Base-by-base conservation (phyloP, 2,888 invertebrate species). In the Limenitis camilla region DNA sequence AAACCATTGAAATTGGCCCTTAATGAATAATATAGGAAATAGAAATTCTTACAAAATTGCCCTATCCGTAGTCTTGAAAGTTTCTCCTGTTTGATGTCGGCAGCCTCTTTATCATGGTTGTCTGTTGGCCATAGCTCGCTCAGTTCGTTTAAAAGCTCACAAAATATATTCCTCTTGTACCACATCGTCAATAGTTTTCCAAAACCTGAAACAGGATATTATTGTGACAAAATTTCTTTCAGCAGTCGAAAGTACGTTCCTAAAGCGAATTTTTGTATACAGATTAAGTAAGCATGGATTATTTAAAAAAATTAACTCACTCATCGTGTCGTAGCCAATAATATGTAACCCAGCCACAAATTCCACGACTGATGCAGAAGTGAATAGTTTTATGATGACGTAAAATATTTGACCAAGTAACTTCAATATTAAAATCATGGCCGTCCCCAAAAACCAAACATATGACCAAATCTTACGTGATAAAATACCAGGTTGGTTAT, bases 321-420 rank as follows among this genome's bases (percentile, higher is more conserved):
- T 79, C 73, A 81, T 76, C 6, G 67, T 67, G 44, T 74, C 82
- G 42, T 82, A 82, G 27, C 81, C 81, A 30, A 76, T 72, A 50
- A 80, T 75, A 53, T 82, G 81, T 55, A 82, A 63, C 49, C 76
- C 70, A 2, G 73, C 69, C 10, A 81, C 68, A 45, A 80, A 72
- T 39, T 76, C 76, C 38, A 72, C 78, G 5, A 82, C 66, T 1
- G 74, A 72, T 0, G 72, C 66, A 0, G 70, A 67, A 7, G 67
- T 63, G 2, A 69, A 43, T 50, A 75, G 60, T 49, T 78, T 66
- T 0, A 63, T 62, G 5, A 62, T 61, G n/a, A 77, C 70, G 49
- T 70, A 76, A 2, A 67, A 67, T 8, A 78, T 61, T 61, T 81
- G 73, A 2, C 76, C 74, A 3, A 61, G 55, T 44, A 49, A 30